Conservation (phyloP, 2,888 invertebrate species). For the Chloroclystis v-ata region DNA sequence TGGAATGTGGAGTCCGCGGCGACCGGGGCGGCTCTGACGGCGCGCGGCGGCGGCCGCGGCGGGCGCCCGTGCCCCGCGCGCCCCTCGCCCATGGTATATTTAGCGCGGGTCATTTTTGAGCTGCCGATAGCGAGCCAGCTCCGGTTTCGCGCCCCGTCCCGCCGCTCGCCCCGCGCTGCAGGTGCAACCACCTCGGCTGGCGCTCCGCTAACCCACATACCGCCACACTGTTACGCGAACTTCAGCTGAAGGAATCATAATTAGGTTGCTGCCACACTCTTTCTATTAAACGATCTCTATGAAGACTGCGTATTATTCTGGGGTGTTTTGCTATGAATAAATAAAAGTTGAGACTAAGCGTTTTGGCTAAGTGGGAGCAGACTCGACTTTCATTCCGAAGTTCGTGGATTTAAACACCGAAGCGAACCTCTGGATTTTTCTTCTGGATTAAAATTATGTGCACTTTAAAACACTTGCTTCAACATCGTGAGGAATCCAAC, state of each 20-base stretch:
- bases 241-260: neutral
- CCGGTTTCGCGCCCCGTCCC: constrained; percentile 58
- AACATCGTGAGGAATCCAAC: too few species aligned
- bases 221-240: constrained; percentile 21
- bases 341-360: too few species aligned
- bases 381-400: too few species aligned
- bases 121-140: constrained; percentile 63
- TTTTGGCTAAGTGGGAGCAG: too few species aligned
- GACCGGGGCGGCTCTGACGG: constrained; percentile 82
- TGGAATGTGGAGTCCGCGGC: constrained; percentile 85
- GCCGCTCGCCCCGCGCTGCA: constrained; percentile 40
- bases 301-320: too few species aligned
- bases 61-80: constrained; percentile 28
- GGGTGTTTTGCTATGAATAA: too few species aligned
- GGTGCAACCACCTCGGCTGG: constrained; percentile 40
- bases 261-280: neutral
- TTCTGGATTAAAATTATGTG: too few species aligned
- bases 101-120: constrained; percentile 68
- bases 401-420: too few species aligned
- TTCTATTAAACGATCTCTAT: neutral
- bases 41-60: constrained; percentile 37
- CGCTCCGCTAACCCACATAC: constrained; percentile 30
- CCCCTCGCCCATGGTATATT: constrained; percentile 50
- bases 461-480: too few species aligned
- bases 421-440: too few species aligned